A percentile compares a stretch with the other conserved stretches of the same genome.
These are phyloP conservation scores for Coluber constrictor DNA, from an alignment of 2,797 vertebrate species.

Conservation along the genomic window DNA sequence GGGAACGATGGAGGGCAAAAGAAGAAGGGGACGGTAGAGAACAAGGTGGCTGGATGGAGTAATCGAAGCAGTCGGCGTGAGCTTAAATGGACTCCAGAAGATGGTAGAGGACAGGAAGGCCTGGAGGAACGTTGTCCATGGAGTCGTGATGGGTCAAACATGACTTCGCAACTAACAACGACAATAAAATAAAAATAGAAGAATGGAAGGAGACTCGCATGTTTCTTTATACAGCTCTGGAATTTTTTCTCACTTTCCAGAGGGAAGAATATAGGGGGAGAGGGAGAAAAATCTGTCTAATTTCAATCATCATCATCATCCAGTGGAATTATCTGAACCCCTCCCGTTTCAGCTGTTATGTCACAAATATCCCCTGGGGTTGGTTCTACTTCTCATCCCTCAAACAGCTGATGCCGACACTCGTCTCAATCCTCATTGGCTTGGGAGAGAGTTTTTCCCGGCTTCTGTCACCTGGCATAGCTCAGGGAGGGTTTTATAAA, in stretches of 20 bases:
- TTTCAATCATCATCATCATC: neutral
- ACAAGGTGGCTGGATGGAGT: no score
- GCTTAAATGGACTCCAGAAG: no score
- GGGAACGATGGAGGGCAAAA: no score
- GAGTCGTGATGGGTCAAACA: no score
- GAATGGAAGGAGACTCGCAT: neutral
- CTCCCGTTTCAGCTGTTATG: no score
- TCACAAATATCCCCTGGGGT: neutral
- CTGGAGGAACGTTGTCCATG: no score
- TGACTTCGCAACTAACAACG: no score
- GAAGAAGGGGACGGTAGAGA: no score
- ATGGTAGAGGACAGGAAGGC: no score
- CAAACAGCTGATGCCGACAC: neutral
- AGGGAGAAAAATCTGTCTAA: neutral
- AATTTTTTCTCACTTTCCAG: neutral
- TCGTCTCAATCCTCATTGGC: neutral
- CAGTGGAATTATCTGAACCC: neutral
- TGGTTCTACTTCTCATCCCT: neutral
- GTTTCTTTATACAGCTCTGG: neutral
- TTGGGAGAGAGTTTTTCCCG: neutral
- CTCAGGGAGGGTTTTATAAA: neutral
- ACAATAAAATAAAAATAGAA: neutral
- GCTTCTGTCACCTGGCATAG: neutral
- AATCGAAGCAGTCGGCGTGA: no score
- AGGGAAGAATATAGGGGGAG: neutral